Conservation (phyloP, 2,797 vertebrate species). For the Lepus oiostolus region DNA sequence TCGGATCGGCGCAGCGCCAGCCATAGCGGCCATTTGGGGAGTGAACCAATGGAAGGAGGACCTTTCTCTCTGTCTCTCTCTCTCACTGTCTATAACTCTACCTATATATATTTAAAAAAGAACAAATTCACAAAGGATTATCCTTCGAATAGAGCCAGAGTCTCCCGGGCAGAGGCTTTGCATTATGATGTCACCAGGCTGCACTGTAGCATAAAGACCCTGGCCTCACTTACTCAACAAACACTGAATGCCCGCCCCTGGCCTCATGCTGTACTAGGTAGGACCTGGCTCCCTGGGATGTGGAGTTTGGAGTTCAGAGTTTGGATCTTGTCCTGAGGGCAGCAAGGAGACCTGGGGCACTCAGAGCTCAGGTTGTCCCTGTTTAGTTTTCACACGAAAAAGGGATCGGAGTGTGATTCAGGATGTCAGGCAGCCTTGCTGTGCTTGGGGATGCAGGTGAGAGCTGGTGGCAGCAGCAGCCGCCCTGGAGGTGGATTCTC, state of each 20-base stretch:
- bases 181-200: conserved; percentile 69
- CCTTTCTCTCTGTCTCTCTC: no score
- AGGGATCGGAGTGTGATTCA: not conserved
- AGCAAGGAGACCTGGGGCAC: not conserved
- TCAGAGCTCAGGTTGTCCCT: not conserved
- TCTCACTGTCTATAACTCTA: no score
- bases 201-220: not conserved
- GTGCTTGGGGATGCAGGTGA: not conserved
- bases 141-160: not conserved
- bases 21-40: no score
- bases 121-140: no score
- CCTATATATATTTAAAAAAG: no score
- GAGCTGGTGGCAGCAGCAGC: not conserved
- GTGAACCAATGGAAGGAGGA: no score
- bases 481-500: rapidly evolving
- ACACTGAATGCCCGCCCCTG: not conserved
- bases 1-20: no score
- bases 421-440: not conserved
- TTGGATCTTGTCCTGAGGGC: not conserved
- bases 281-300: not conserved
- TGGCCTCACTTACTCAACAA: not conserved
- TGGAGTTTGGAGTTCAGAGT: not conserved
- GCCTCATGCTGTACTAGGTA: rapidly evolving
- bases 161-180: not conserved
- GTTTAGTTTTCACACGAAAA: not conserved